Base-by-base conservation (phyloP, 2,113 vertebrate genomes). In the Prolemur simus region DNA sequence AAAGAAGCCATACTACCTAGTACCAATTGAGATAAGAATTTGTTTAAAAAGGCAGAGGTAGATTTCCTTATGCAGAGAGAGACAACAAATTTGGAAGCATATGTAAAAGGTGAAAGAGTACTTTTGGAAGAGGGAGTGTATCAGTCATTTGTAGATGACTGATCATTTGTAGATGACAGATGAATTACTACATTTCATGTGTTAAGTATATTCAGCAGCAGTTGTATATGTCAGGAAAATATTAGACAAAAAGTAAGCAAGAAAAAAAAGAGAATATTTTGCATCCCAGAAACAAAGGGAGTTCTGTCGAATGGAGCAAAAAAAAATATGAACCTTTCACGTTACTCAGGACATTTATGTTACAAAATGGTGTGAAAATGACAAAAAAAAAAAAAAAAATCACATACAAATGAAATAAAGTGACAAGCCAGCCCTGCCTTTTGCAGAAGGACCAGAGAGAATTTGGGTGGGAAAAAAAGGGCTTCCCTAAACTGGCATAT, bases 131-230 rank as follows among this genome's bases (percentile, higher is more conserved):
- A 34, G 34, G 23, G 18, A n/a, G 18, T 37, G 13, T 9, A 37
- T 27, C 32, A 21, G 18, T 6, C 10, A 3, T 29, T 20, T 5
- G 25, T 18, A 42, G n/a, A n/a, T n/a, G n/a, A n/a, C n/a, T n/a
- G n/a, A n/a, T n/a, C n/a, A n/a, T n/a, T n/a, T n/a, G n/a, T n/a
- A n/a, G n/a, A n/a, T n/a, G n/a, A n/a, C n/a, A n/a, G n/a, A n/a
- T n/a, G n/a, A 64, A 64, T 18, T 13, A 25, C 13, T 7, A 2
- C 2, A 0, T 13, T 56, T 56, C 17, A 37, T 8, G 27, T 23
- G 6, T 21, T 56, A 0, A 6, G 3, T 5, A 17, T 29, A 4
- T 47, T 39, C 7, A 1, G 37, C 27, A 1, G 8, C 12, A 21
- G 0, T 14, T 3, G 10, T 15, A 7, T 3, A 8, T 4, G 14